phyloP scores from a whole-genome alignment of 2,888 invertebrate genomes.

The Nipponacmea schrenckii region DNA sequence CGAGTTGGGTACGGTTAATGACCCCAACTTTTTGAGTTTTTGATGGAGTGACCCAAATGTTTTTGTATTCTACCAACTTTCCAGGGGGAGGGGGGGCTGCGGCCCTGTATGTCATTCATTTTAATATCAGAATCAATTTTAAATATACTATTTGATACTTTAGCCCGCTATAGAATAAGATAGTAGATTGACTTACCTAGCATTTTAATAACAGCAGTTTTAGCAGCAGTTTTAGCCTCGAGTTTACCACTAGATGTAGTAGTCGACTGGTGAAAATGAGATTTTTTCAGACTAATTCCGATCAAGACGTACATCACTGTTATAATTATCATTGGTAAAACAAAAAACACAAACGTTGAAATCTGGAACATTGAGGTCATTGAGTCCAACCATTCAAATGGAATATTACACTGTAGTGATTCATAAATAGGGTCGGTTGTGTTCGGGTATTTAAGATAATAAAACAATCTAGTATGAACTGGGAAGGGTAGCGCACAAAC shows the following conservation, averaged over 20 bases:
- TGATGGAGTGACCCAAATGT: no score
- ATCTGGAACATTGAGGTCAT: slow-evolving; percentile 76
- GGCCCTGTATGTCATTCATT: no score
- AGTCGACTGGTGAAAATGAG: slow-evolving; percentile 24
- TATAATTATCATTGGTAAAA: slow-evolving; percentile 79
- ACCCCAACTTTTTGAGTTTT: no score
- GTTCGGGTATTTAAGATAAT: slow-evolving; percentile 39
- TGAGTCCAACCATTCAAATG: slow-evolving; percentile 33
- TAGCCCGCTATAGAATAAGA: no score
- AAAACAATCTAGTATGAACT: slow-evolving; percentile 55
- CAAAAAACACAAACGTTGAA: slow-evolving; percentile 84
- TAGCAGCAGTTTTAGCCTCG: slow-evolving; percentile 23
- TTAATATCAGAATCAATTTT: no score
- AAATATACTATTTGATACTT: no score
- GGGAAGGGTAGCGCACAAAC: slow-evolving; percentile 74
- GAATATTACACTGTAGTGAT: slow-evolving; percentile 55
- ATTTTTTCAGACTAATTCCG: slow-evolving; percentile 48
- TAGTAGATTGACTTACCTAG: slow-evolving; percentile 53
- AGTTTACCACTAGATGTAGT: not conserved
- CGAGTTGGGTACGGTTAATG: no score
- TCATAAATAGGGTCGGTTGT: slow-evolving; percentile 39
- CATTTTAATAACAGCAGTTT: slow-evolving; percentile 53
- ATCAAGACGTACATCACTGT: slow-evolving; percentile 76
- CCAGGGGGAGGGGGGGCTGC: no score
- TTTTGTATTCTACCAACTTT: no score